A percentile compares a stretch with the other conserved stretches of the same genome.
These are phyloP conservation scores for Chydorus sphaericus DNA, from an alignment of 2,888 invertebrate genomes.

Conservation along the genomic window DNA sequence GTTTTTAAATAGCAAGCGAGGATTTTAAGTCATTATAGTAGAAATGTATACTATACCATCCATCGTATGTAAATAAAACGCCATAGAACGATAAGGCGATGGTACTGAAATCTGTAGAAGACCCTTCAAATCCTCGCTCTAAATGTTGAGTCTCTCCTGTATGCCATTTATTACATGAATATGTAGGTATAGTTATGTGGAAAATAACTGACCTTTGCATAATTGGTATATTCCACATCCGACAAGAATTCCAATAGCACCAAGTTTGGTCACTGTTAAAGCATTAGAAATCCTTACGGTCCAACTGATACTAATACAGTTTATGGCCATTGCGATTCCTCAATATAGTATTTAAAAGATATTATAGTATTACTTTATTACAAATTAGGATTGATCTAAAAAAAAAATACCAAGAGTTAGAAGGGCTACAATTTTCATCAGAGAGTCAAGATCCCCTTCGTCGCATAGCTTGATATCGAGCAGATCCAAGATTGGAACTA, in stretches of 20 bases:
- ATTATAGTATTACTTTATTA: no score
- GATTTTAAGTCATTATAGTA: no score
- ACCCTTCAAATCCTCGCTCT: slow-evolving; percentile 46
- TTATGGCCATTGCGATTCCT: slow-evolving; percentile 7
- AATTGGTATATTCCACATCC: slow-evolving; percentile 9
- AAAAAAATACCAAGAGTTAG: slow-evolving; percentile 24
- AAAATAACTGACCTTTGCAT: not conserved
- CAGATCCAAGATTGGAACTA: slow-evolving; percentile 58
- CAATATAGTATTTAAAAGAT: no score
- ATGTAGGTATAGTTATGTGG: no score
- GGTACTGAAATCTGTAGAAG: slow-evolving; percentile 58
- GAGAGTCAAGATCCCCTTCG: slow-evolving; percentile 17
- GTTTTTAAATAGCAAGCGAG: not conserved
- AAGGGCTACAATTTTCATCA: slow-evolving; percentile 22
- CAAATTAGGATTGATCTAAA: no score
- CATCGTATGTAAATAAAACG: slow-evolving; percentile 89
- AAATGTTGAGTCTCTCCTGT: slow-evolving; percentile 12
- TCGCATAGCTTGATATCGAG: slow-evolving; percentile 15
- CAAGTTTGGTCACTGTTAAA: slow-evolving; percentile 10
- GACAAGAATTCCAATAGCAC: slow-evolving; percentile 10
- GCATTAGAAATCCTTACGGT: slow-evolving; percentile 4
- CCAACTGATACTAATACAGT: slow-evolving; percentile 7
- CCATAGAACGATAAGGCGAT: slow-evolving; percentile 89
- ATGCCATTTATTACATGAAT: no score
- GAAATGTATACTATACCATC: slow-evolving; percentile 64